Conservation (phyloP, 1,140 invertebrate genomes). For the Papilio dardanus region DNA sequence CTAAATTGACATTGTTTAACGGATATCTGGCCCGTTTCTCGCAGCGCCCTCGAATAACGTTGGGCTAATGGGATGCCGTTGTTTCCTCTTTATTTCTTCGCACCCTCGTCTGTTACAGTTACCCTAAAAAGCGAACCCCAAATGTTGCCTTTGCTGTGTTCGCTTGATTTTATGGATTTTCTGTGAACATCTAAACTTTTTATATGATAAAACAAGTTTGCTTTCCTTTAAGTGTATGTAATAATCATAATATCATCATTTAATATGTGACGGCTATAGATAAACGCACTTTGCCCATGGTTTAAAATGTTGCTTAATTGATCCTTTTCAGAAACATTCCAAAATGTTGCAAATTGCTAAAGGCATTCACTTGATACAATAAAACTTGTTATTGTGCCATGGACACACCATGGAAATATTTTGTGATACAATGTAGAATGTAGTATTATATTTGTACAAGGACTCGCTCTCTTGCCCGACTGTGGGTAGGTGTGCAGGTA, state of each 20-base stretch:
- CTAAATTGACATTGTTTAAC: slow-evolving; percentile 30
- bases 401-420: slow-evolving; percentile 27
- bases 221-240: not conserved
- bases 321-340: not conserved
- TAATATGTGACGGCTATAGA: not conserved
- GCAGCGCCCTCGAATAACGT: slow-evolving; percentile 48
- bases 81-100: slow-evolving; percentile 65
- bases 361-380: not conserved
- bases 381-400: slow-evolving; percentile 19
- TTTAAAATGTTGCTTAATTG: not conserved
- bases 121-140: slow-evolving; percentile 72
- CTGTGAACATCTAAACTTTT: slow-evolving; percentile 3
- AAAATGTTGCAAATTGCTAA: slow-evolving; percentile 1
- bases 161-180: slow-evolving; percentile 22
- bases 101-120: slow-evolving; percentile 72
- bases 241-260: not conserved
- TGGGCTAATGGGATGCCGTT: slow-evolving; percentile 67
- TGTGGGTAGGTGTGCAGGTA: slow-evolving; percentile 63
- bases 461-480: slow-evolving; percentile 43
- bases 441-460: slow-evolving; percentile 28
- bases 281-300: not conserved
- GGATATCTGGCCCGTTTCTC: slow-evolving; percentile 40
- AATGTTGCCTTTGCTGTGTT: slow-evolving; percentile 33
- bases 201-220: slow-evolving; percentile 22
- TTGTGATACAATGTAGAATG: slow-evolving; percentile 24